These are phyloP conservation scores for Gadus macrocephalus DNA, from an alignment of 2,113 vertebrate genomes.

Conservation along the genomic window DNA sequence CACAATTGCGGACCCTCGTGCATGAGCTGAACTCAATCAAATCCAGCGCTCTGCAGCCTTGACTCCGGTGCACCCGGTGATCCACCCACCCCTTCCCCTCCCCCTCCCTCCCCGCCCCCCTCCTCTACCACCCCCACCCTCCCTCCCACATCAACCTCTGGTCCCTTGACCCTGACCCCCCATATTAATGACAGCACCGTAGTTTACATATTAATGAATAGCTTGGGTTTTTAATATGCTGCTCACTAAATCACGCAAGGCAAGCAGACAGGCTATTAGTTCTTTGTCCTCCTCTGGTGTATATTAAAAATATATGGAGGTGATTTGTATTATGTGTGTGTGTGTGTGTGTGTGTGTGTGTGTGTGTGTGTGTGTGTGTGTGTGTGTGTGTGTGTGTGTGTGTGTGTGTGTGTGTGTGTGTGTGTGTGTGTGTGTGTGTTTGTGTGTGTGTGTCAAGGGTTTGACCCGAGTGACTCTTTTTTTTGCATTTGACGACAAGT, in stretches of 20 bases:
- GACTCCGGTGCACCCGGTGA: constrained; percentile 25
- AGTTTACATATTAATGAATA: constrained; percentile 76
- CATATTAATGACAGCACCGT: constrained; percentile 66
- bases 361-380: neutral
- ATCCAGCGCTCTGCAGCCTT: constrained; percentile 39
- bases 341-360: constrained; percentile 52
- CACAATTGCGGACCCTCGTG: constrained; percentile 9
- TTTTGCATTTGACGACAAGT: too few relatives aligned
- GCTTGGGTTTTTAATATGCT: constrained; percentile 66
- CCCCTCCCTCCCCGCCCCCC: constrained; percentile 19
- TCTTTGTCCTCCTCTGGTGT: constrained; percentile 53
- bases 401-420: too few relatives aligned
- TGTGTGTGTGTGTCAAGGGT: constrained; percentile 2
- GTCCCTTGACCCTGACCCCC: constrained; percentile 58
- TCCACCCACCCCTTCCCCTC: too few relatives aligned
- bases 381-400: too few relatives aligned
- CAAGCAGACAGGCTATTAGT: constrained; percentile 50
- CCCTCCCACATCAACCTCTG: constrained; percentile 34
- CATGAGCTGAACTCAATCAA: constrained; percentile 68
- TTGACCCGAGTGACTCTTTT: too few relatives aligned
- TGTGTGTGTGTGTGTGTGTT: too few relatives aligned
- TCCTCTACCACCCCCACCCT: too few relatives aligned
- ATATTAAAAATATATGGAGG: constrained; percentile 60
- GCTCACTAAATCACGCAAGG: constrained; percentile 60
- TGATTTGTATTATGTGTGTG: constrained; percentile 62